Evolutionary conservation across 2,797 vertebrate genomes (phyloP).

Genomic region (Iguana delicatissima): DNA sequence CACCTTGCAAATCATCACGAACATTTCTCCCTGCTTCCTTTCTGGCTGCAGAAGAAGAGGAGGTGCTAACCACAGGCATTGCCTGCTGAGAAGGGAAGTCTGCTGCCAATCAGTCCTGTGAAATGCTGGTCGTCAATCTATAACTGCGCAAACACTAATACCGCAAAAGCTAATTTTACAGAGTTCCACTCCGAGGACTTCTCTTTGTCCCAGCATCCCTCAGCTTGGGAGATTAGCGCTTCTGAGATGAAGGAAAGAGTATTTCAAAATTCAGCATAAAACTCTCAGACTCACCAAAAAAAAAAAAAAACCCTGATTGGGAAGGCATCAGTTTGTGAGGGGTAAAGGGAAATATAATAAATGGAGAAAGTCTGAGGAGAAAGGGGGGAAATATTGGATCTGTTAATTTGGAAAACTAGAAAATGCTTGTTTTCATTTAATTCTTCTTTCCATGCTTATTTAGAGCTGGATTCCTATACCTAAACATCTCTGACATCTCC

Average conservation of each 20-base stretch:
- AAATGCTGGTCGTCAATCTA: slow-evolving; percentile 75
- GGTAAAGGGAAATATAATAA: slow-evolving; percentile 57
- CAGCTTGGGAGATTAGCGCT: slow-evolving; percentile 82
- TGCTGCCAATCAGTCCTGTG: slow-evolving; percentile 67
- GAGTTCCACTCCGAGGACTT: slow-evolving; percentile 81
- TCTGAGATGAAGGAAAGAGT: slow-evolving; percentile 78
- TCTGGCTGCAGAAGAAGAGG: slow-evolving; percentile 8
- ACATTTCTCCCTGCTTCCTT: neutral
- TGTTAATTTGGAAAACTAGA: slow-evolving; percentile 51
- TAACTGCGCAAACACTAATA: slow-evolving; percentile 80
- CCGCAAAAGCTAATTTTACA: slow-evolving; percentile 84
- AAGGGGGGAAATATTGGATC: slow-evolving; percentile 17
- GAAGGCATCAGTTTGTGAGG: slow-evolving; percentile 66
- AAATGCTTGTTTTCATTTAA: slow-evolving; percentile 53
- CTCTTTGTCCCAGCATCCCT: slow-evolving; percentile 84
- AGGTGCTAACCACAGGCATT: slow-evolving; percentile 36
- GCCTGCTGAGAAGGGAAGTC: slow-evolving; percentile 44
- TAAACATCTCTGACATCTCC: slow-evolving; percentile 45
- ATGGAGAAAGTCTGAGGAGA: slow-evolving; percentile 55
- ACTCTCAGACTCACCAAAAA: slow-evolving; percentile 72
- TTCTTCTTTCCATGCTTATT: slow-evolving; percentile 42
- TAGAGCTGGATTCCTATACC: slow-evolving; percentile 56
- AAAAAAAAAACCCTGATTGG: slow-evolving; percentile 44
- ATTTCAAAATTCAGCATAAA: slow-evolving; percentile 82
- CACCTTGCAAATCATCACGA: accelerated